A percentile compares a stretch with the other conserved stretches of the same genome.
Conservation (phyloP, 2,113 vertebrate species). For the Xyliphius kryptos region DNA sequence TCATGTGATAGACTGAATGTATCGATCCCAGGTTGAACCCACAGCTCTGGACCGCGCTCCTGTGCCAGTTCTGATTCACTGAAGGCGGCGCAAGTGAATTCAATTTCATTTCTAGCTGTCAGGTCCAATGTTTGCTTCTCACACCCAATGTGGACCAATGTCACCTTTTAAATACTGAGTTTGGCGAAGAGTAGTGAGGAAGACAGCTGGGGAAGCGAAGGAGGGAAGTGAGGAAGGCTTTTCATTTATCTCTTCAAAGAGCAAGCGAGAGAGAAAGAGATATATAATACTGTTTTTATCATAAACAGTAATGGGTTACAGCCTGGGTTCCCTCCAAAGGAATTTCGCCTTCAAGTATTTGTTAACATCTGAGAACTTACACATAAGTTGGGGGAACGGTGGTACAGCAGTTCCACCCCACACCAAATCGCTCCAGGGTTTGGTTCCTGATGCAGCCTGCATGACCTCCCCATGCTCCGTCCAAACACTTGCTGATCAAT, state of each 20-base stretch:
- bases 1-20: background rate
- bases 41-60: background rate
- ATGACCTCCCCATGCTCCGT: too few species aligned
- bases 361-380: too few species aligned
- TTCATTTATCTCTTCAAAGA: constrained; percentile 7
- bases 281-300: too few species aligned
- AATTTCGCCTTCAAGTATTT: too few species aligned
- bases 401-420: too few species aligned
- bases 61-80: constrained; percentile 15
- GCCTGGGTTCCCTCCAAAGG: too few species aligned
- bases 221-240: constrained; percentile 30
- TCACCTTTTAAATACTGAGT: constrained; percentile 20
- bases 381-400: too few species aligned
- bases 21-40: constrained; percentile 8
- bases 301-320: too few species aligned
- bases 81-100: constrained; percentile 11
- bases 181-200: background rate
- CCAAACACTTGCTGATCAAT: too few species aligned
- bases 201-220: background rate
- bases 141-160: background rate
- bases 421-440: too few species aligned
- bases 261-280: constrained; percentile 20
- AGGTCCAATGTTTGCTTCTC: constrained; percentile 22
- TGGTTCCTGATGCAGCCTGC: too few species aligned
- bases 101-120: constrained; percentile 28